These are phyloP conservation scores for Creontiades dilutus DNA, from an alignment of 2,888 invertebrate genomes.

Conservation along the genomic window DNA sequence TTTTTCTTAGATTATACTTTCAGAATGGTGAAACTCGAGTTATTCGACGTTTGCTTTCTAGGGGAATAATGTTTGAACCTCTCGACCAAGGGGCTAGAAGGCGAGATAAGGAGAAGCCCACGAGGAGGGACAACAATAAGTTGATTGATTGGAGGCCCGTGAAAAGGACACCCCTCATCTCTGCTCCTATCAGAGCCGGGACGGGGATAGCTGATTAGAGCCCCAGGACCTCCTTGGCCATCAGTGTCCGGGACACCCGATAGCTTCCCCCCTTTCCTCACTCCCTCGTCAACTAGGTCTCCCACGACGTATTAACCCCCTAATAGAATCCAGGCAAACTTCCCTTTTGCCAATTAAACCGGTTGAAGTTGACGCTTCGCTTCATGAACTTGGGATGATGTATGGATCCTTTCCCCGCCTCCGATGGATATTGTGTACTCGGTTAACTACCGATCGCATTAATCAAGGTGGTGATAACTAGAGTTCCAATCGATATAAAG, in stretches of 20 bases:
- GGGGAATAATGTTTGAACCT: neutral
- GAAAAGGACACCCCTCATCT: neutral
- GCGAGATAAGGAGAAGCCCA: neutral
- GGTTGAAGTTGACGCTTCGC: neutral
- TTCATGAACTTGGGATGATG: neutral
- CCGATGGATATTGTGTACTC: neutral
- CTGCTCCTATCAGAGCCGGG: neutral
- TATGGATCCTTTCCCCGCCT: neutral
- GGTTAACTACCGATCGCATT: too few relatives aligned
- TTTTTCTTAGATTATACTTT: too few relatives aligned
- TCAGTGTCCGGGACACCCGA: neutral
- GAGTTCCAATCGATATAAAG: too few relatives aligned
- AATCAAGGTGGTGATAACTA: too few relatives aligned
- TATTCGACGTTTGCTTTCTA: neutral
- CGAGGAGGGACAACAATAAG: neutral
- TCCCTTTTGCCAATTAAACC: neutral
- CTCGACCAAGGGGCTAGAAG: neutral
- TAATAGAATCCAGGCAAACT: constrained; percentile 1
- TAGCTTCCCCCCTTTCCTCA: neutral
- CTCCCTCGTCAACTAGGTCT: neutral
- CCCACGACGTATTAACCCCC: neutral
- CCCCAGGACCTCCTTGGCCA: neutral
- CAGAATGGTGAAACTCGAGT: neutral
- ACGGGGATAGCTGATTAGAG: neutral
- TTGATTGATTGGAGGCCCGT: neutral